Conservation (phyloP, 2,888 invertebrate genomes). For the Balanococcus diminutus region DNA sequence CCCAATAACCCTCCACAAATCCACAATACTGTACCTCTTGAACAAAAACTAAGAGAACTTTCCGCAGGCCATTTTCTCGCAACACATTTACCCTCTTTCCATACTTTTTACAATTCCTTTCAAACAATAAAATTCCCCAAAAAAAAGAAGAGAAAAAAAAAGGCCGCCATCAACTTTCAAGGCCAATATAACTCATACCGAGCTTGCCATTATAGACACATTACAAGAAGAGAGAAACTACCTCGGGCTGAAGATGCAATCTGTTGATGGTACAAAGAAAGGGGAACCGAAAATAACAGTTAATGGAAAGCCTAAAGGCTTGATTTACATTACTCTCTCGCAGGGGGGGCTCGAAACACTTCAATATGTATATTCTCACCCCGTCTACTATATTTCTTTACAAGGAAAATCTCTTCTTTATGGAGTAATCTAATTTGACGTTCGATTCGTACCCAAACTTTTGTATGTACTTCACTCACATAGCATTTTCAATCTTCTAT, state of each 20-base stretch:
- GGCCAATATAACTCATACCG: neutral
- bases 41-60: no score
- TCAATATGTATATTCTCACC: neutral
- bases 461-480: neutral
- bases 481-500: neutral
- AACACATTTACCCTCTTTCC: neutral
- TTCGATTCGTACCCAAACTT: neutral
- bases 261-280: slow-evolving; percentile 18
- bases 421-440: neutral
- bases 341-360: neutral
- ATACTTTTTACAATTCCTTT: neutral
- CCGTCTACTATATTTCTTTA: neutral
- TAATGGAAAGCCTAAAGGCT: slow-evolving; percentile 5
- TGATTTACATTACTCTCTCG: neutral
- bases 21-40: no score
- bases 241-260: slow-evolving; percentile 14
- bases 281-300: neutral
- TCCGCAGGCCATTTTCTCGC: neutral
- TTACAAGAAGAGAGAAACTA: neutral
- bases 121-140: neutral
- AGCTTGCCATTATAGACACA: neutral
- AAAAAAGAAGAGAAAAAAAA: neutral
- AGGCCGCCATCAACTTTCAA: neutral
- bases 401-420: neutral
- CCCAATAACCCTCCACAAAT: no score